Percentiles rank a stretch among this genome's conserved stretches.
Evolutionary conservation across 2,888 invertebrate genomes (phyloP).

Genomic region (Pherbina coryleti): DNA sequence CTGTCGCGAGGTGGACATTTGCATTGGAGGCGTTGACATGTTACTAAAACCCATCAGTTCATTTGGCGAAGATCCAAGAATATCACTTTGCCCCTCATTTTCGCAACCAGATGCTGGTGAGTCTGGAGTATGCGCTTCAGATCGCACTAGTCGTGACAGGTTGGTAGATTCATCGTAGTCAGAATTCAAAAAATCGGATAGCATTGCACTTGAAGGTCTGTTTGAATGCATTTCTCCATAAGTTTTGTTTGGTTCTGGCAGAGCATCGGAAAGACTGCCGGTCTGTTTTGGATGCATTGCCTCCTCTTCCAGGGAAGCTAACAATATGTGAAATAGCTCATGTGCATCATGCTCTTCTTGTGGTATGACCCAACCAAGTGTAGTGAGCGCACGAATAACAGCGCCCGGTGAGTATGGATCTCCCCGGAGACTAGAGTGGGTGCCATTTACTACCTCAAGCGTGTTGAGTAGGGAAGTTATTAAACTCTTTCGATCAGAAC

Average conservation of each 20-base stretch:
- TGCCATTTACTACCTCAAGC: conserved; percentile 79
- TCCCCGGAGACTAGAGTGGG: conserved; percentile 76
- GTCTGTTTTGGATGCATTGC: conserved; percentile 69
- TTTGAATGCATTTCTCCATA: conserved; percentile 61
- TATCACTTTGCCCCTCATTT: conserved; percentile 55
- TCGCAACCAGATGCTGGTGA: conserved; percentile 69
- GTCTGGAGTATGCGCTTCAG: conserved; percentile 69
- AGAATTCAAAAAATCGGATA: conserved; percentile 67
- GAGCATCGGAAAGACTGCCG: conserved; percentile 83
- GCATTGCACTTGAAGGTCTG: conserved; percentile 72
- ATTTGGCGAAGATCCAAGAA: conserved; percentile 48
- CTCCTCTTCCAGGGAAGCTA: conserved; percentile 93
- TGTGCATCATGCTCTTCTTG: conserved; percentile 96
- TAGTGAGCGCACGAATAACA: conserved; percentile 79
- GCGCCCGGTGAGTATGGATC: conserved; percentile 75
- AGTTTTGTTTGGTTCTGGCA: conserved; percentile 71
- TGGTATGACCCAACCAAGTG: conserved; percentile 88
- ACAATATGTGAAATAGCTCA: conserved; percentile 89
- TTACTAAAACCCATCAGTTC: conserved; percentile 48
- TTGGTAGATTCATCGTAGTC: conserved; percentile 69
- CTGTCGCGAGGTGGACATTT: conserved; percentile 49
- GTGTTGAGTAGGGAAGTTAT: conserved; percentile 81
- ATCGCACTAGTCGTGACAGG: conserved; percentile 66
- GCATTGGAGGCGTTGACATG: conserved; percentile 9
- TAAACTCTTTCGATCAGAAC: conserved; percentile 78